These are phyloP conservation scores for Magallana nippona DNA, from an alignment of 2,888 invertebrate species.

Conservation along the genomic window DNA sequence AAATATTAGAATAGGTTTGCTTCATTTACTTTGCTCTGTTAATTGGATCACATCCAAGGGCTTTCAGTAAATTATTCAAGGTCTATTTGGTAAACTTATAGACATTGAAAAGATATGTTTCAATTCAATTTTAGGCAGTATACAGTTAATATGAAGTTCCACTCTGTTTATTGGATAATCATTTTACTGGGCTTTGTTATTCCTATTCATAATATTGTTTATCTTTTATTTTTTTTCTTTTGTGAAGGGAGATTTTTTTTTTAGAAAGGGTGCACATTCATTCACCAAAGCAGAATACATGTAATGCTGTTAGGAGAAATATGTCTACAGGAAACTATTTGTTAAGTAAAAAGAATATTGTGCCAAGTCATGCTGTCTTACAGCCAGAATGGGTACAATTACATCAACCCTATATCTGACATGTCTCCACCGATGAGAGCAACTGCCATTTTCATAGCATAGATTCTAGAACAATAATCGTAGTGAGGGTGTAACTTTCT, in stretches of 20 bases:
- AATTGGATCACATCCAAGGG: constrained; percentile 20
- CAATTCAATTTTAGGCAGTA: constrained; percentile 11
- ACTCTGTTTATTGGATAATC: not conserved
- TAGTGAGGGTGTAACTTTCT: not conserved
- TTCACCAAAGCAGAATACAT: not conserved
- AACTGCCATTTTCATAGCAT: constrained; percentile 10
- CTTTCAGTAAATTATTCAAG: constrained; percentile 10
- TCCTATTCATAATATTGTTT: not conserved
- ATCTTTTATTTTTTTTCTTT: not conserved
- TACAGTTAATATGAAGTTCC: not conserved
- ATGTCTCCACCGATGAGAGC: constrained; percentile 3
- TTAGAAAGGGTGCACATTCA: not conserved
- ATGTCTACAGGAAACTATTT: not conserved
- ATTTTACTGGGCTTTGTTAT: not conserved
- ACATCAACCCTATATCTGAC: not conserved
- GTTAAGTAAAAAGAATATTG: not conserved
- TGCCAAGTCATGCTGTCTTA: constrained; percentile 23
- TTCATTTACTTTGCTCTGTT: constrained; percentile 20
- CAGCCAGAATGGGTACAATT: constrained; percentile 7
- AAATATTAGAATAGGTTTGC: not conserved
- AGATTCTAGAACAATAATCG: not conserved
- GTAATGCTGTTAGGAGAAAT: not conserved
- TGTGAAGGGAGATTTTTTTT: not conserved
- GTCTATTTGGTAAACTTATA: constrained; percentile 6
- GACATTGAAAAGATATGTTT: constrained; percentile 6